Evolutionary conservation across 2,797 vertebrate species (phyloP), one percentile per base, ranked within the genome.

Genomic region (Hydrocynus forskahlii): DNA sequence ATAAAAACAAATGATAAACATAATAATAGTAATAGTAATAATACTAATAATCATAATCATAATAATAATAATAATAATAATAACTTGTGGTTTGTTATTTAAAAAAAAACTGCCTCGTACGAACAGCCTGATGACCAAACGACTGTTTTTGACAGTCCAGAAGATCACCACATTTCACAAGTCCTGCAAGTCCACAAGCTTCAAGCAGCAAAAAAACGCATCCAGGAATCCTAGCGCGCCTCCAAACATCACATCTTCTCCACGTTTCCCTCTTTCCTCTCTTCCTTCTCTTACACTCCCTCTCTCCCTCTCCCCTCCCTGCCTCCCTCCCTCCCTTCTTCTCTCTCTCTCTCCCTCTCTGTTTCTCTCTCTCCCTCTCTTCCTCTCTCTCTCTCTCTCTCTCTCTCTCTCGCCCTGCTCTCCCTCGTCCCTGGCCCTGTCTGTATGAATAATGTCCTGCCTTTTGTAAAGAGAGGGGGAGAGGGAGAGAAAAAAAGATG

Each of bases 401-500:
- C 88, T 57, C 86, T 76, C 88, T 77, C 89, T 74, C 92, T 80
- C 89, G 76, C 90, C 76, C 92, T 76, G 90, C 93, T 86, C 93
- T 93, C 90, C 90, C 88, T 88, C 89, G 90, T 88, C 90, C 90
- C 89, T 91, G 90, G 92, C 92, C 92, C 95, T 96, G 94, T 92
- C 95, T 95, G 92, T 94, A 95, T 96, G 96, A 95, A 96, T 96
- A 96, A 96, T 96, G 95, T 94, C 96, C 95, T 95, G 95, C 94
- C 95, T 96, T 95, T 94, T 94, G 92, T 93, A 93, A 94, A 94
- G 95, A 94, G 94, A 94, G 92, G 92, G 94, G 91, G 91, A 68
- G 66, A 68, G 86, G 85, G 73, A 86, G 85, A 77, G 87, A 82
- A 93, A 92, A 66, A 67, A 43, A 93, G 91, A 91, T 92, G 94